phyloP scores from a whole-genome alignment of 2,113 vertebrate genomes.

The Archocentrus centrarchus region DNA sequence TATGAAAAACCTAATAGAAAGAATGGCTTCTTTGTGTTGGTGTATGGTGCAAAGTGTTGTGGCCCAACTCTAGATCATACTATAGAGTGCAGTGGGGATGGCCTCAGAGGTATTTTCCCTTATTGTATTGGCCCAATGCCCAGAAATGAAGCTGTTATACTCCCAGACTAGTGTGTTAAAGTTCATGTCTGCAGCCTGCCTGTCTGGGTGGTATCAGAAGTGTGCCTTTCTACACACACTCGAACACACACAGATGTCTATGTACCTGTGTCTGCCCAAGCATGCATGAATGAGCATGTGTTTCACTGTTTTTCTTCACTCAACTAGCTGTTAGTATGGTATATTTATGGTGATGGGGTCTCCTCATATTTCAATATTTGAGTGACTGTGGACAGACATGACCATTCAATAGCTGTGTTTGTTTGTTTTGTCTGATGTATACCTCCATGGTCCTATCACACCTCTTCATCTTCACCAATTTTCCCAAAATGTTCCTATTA shows the following conservation, averaged over 20 bases:
- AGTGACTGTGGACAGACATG: neutral
- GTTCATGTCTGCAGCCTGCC: constrained; percentile 68
- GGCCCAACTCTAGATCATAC: constrained; percentile 39
- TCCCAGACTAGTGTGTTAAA: constrained; percentile 69
- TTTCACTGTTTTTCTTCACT: constrained; percentile 23
- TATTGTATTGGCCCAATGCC: constrained; percentile 58
- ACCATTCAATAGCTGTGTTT: neutral
- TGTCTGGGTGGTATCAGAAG: constrained; percentile 39
- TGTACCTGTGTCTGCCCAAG: constrained; percentile 17
- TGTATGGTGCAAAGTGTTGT: constrained; percentile 22
- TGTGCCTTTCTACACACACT: constrained; percentile 12
- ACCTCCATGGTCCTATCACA: neutral
- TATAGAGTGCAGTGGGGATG: constrained; percentile 22
- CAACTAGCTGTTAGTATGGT: constrained; percentile 9
- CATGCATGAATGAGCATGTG: constrained; percentile 21
- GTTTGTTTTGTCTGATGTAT: neutral
- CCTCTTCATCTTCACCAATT: too few species aligned
- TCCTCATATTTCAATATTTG: neutral
- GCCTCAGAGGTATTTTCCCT: constrained; percentile 62
- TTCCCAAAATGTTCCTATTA: too few species aligned
- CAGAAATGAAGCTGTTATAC: constrained; percentile 18
- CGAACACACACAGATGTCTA: neutral
- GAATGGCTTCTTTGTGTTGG: constrained; percentile 63
- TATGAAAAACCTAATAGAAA: constrained; percentile 50
- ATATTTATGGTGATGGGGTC: constrained; percentile 9